Percentiles rank a stretch among this genome's conserved stretches.
Evolutionary conservation across 1,140 invertebrate species (phyloP).

Genomic region (Brachionus sp.): DNA sequence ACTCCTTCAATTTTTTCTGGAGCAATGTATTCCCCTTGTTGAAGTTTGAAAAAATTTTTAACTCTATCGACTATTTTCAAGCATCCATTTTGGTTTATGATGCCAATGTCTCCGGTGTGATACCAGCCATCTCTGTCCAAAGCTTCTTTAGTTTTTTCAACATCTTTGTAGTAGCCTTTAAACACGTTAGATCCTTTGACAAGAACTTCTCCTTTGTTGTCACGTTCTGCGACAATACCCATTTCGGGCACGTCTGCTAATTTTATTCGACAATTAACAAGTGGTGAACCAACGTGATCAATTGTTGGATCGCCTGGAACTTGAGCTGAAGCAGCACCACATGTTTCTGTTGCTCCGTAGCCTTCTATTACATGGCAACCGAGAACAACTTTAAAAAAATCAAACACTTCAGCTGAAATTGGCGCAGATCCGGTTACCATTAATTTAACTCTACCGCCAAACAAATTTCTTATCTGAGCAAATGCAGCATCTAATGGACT

Average conservation of each 20-base stretch:
- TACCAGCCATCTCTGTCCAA: slow-evolving; percentile 62
- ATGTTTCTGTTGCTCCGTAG: slow-evolving; percentile 95
- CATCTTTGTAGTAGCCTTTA: slow-evolving; percentile 69
- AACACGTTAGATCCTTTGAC: slow-evolving; percentile 79
- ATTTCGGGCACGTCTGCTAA: slow-evolving; percentile 93
- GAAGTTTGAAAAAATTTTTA: slow-evolving; percentile 94
- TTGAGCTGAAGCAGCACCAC: slow-evolving; percentile 81
- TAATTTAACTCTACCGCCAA: slow-evolving; percentile 79
- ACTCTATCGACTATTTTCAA: slow-evolving; percentile 91
- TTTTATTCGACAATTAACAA: slow-evolving; percentile 86
- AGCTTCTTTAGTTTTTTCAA: slow-evolving; percentile 58
- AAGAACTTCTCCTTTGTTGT: slow-evolving; percentile 64
- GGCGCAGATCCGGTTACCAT: slow-evolving; percentile 93
- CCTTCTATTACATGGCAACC: slow-evolving; percentile 77
- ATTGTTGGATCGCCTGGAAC: slow-evolving; percentile 84
- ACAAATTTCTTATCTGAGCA: slow-evolving; percentile 78
- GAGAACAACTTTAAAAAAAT: slow-evolving; percentile 84
- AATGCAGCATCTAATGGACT: slow-evolving; percentile 70
- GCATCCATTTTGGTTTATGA: slow-evolving; percentile 48
- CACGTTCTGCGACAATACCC: slow-evolving; percentile 78
- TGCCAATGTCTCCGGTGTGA: slow-evolving; percentile 61
- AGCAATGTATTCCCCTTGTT: slow-evolving; percentile 96
- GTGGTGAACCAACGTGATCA: slow-evolving; percentile 83
- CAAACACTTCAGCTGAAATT: slow-evolving; percentile 80
- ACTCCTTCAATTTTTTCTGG: slow-evolving; percentile 98